phyloP scores from a whole-genome alignment of 1,140 invertebrate genomes.

The Mylabris phalerata region DNA sequence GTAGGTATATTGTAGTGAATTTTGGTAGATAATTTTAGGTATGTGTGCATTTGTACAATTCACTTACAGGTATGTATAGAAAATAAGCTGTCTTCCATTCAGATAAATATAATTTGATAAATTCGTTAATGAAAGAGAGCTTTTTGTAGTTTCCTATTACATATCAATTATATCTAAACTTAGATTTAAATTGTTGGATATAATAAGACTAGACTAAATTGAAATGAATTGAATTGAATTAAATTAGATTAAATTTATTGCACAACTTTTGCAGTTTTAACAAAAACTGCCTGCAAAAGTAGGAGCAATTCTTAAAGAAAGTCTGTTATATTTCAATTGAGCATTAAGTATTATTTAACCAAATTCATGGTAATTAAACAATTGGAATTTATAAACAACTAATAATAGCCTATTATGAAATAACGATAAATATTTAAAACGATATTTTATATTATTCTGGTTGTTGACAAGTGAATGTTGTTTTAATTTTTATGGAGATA shows the following conservation, averaged over 20 bases:
- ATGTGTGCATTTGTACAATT: neutral
- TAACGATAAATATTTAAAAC: too few relatives aligned
- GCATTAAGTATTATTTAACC: conserved; percentile 19
- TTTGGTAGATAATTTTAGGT: neutral
- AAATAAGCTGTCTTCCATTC: neutral
- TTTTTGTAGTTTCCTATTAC: neutral
- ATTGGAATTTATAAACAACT: conserved; percentile 14
- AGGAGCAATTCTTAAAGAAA: conserved; percentile 15
- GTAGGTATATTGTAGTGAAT: neutral
- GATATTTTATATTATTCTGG: too few relatives aligned
- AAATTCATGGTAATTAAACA: conserved; percentile 20
- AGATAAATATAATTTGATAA: neutral
- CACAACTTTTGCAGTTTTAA: conserved; percentile 26
- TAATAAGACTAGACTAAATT: conserved; percentile 19
- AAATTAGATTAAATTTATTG: conserved; percentile 18
- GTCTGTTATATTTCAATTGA: conserved; percentile 23
- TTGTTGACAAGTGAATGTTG: too few relatives aligned
- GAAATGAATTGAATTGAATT: neutral
- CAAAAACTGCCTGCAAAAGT: conserved; percentile 26
- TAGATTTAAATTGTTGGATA: conserved; percentile 7
- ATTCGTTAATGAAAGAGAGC: neutral
- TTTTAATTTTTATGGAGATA: neutral
- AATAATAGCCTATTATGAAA: neutral
- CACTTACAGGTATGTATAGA: neutral
- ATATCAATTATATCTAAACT: neutral